phyloP scores from a whole-genome alignment of 2,888 invertebrate genomes.

The Himalopsyche anomala region DNA sequence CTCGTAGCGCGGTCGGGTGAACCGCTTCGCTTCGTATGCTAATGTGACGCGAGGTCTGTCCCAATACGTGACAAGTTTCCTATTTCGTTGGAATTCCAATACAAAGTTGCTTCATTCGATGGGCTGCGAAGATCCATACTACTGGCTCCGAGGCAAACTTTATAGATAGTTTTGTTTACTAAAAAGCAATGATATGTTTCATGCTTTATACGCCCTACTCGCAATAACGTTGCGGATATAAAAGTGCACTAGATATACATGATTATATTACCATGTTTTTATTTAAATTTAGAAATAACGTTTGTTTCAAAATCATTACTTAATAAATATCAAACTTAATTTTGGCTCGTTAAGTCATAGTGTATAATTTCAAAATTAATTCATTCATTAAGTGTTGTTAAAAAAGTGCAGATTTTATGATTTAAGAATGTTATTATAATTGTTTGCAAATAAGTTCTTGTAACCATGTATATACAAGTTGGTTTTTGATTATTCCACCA shows the following conservation, averaged over 20 bases:
- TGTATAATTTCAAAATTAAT: too few species aligned
- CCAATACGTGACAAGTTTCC: slow-evolving; percentile 57
- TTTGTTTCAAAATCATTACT: too few species aligned
- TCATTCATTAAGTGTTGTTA: too few species aligned
- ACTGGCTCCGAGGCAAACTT: slow-evolving; percentile 41
- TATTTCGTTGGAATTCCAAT: slow-evolving; percentile 59
- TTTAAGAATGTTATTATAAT: too few species aligned
- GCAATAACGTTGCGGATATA: not conserved
- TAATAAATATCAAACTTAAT: too few species aligned
- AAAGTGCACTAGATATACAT: not conserved
- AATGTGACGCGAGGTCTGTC: slow-evolving; percentile 54
- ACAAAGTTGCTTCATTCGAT: slow-evolving; percentile 57
- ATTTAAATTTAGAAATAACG: too few species aligned
- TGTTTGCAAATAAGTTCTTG: too few species aligned
- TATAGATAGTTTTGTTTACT: slow-evolving; percentile 54
- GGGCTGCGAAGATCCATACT: slow-evolving; percentile 1
- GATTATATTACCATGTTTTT: not conserved
- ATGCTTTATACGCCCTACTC: slow-evolving; percentile 23
- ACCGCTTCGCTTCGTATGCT: slow-evolving; percentile 51
- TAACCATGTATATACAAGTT: too few species aligned
- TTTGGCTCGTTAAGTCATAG: too few species aligned
- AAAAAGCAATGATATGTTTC: slow-evolving; percentile 52
- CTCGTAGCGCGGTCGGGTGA: slow-evolving; percentile 36
- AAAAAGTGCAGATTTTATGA: too few species aligned
- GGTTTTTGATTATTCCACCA: too few species aligned